Evolutionary conservation across 2,888 invertebrate species (phyloP).

Genomic region (Apodemia mormo): DNA sequence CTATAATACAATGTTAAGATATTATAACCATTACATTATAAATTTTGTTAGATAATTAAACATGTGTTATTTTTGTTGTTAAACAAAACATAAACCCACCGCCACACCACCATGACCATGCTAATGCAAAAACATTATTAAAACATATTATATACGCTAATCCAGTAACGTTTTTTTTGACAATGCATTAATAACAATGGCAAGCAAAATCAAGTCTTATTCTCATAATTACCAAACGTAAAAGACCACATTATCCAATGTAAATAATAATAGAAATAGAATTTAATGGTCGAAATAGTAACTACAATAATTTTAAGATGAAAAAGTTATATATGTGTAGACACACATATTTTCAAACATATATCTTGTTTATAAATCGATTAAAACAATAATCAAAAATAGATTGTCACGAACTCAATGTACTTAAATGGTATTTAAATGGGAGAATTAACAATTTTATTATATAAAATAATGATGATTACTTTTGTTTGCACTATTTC

Average conservation of each 20-base stretch:
- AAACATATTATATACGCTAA: conserved; percentile 24
- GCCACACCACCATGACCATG: conserved; percentile 67
- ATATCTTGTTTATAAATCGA: too few species aligned
- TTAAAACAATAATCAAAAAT: too few species aligned
- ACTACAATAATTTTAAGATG: too few species aligned
- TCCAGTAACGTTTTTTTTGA: conserved; percentile 2
- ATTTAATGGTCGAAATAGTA: too few species aligned
- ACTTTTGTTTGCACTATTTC: too few species aligned
- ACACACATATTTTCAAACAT: too few species aligned
- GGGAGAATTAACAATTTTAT: too few species aligned
- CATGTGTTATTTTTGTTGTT: conserved; percentile 62
- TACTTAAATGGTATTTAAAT: too few species aligned
- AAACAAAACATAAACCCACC: conserved; percentile 79
- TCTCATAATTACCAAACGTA: conserved; percentile 12
- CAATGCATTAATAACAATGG: conserved; percentile 20
- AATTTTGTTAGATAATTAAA: conserved; percentile 6
- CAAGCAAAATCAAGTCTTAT: conserved; percentile 24
- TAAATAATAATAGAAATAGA: not conserved
- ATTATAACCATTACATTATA: conserved; percentile 15
- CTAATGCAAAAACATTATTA: conserved; percentile 48
- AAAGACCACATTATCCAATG: not conserved
- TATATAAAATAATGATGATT: too few species aligned
- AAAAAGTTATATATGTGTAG: too few species aligned
- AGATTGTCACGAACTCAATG: too few species aligned
- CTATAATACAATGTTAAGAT: not conserved